Base-by-base conservation (phyloP, 2,113 vertebrate genomes). In the Apodemus speciosus region DNA sequence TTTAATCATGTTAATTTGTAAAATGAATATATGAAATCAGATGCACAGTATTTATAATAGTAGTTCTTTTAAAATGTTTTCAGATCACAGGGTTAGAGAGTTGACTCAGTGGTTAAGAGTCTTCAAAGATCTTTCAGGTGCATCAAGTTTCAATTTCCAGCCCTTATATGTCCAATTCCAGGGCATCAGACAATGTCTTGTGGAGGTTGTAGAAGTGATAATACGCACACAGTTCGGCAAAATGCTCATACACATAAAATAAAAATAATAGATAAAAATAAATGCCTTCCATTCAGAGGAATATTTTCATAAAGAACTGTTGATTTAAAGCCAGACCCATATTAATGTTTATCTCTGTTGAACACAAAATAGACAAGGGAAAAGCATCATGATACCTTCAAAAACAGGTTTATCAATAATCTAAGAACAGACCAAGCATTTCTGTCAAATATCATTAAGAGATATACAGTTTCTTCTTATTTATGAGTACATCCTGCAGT, bases 161-260 rank as follows among this genome's bases (percentile, higher is more conserved):
- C 20, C 32, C 3, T 8, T 1, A 18, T 8, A 53, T 60, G 3
- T 18, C 14, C 7, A 62, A 38, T 43, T 30, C 15, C 56, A 62
- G n/a, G 79, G 56, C 15, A 18, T 62, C 3, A 30, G n/a, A 60
- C 9, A 25, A n/a, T 38, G 25, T 62, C 56, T 62, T 83, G n/a
- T 43, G n/a, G 21, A 62, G 56, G 18, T 62, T 40, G 56, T 25
- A 83, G n/a, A 83, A 43, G 7, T 43, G n/a, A 25, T 43, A 60
- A 18, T 2, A 9, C 40, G 23, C 4, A 27, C 4, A 0, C n/a
- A 40, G 4, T 27, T 4, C 2, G 3, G 56, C 3, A 62, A 60
- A 40, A 30, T 62, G 56, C 8, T 21, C 27, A 64, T 64, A 32
- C 27, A 64, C 9, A 84, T 32, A 84, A 46, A 46, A 43, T 30